phyloP scores from a whole-genome alignment of 2,888 invertebrate species.

The Linnaemya vulpina region DNA sequence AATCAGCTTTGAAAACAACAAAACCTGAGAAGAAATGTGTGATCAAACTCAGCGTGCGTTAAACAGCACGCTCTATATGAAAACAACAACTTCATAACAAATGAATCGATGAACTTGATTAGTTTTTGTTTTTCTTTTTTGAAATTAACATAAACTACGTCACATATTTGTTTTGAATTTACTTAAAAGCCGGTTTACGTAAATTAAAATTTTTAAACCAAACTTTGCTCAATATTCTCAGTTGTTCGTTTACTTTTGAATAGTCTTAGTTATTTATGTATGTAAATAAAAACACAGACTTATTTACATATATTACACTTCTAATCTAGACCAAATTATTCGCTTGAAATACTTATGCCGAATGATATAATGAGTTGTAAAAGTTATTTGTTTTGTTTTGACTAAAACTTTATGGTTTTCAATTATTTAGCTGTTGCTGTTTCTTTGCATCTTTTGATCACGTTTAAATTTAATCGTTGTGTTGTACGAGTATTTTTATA shows the following conservation, averaged over 20 bases:
- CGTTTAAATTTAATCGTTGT: constrained; percentile 17
- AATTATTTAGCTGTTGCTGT: neutral
- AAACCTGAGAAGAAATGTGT: constrained; percentile 68
- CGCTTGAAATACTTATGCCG: constrained; percentile 15
- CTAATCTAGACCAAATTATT: constrained; percentile 2
- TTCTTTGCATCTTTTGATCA: constrained; percentile 10
- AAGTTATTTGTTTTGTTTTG: constrained; percentile 29
- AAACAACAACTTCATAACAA: constrained; percentile 37
- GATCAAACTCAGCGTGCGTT: constrained; percentile 46
- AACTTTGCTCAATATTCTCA: neutral
- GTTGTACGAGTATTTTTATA: constrained; percentile 1
- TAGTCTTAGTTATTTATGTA: constrained; percentile 24
- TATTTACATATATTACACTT: neutral
- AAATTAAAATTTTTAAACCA: constrained; percentile 16
- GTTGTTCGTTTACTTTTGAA: constrained; percentile 40
- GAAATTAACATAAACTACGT: constrained; percentile 5
- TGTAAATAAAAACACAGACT: too few species aligned
- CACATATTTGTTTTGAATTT: constrained; percentile 10
- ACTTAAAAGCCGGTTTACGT: constrained; percentile 27
- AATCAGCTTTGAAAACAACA: constrained; percentile 5
- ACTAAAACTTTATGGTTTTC: constrained; percentile 5
- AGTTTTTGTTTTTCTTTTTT: constrained; percentile 4
- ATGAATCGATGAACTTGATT: constrained; percentile 5
- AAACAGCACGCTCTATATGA: constrained; percentile 48
- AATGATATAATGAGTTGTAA: too few species aligned